Conservation (phyloP, 2,113 vertebrate species). For the Megaleporinus macrocephalus region DNA sequence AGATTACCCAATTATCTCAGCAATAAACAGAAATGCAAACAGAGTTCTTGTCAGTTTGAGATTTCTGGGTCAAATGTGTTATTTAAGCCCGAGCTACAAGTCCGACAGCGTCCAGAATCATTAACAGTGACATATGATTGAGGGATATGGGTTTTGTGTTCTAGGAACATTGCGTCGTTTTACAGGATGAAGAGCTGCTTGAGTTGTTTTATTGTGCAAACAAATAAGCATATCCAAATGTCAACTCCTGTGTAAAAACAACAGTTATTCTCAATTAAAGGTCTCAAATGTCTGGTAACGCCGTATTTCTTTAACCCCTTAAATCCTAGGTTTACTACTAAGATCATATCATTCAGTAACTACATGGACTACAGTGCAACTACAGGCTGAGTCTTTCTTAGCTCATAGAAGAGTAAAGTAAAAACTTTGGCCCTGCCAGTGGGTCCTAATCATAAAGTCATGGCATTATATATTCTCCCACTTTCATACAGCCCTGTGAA, state of each 20-base stretch:
- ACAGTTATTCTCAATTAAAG: background rate
- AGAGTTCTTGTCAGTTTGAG: background rate
- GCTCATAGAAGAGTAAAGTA: too few relatives aligned
- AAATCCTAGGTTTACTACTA: too few relatives aligned
- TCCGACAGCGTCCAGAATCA: background rate
- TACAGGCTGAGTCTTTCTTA: too few relatives aligned
- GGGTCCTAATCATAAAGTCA: too few relatives aligned
- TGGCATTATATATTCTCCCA: too few relatives aligned
- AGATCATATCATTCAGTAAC: too few relatives aligned
- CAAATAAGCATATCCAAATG: background rate
- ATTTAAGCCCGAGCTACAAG: constrained; percentile 3
- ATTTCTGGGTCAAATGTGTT: constrained; percentile 2
- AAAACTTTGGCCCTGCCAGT: too few relatives aligned
- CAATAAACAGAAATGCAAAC: constrained; percentile 21
- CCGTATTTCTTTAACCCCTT: background rate
- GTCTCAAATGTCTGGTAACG: background rate
- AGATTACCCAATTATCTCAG: background rate
- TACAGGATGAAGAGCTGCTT: background rate
- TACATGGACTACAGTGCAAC: too few relatives aligned
- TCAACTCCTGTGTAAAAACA: background rate
- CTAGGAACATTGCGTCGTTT: background rate
- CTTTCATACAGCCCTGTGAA: too few relatives aligned
- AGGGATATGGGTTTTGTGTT: background rate
- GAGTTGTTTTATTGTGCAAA: background rate
- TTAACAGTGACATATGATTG: background rate